Evolutionary conservation across 2,888 invertebrate species (phyloP), one percentile per base, ranked within the genome.

Genomic region (Lissocephala sabroskyi): DNA sequence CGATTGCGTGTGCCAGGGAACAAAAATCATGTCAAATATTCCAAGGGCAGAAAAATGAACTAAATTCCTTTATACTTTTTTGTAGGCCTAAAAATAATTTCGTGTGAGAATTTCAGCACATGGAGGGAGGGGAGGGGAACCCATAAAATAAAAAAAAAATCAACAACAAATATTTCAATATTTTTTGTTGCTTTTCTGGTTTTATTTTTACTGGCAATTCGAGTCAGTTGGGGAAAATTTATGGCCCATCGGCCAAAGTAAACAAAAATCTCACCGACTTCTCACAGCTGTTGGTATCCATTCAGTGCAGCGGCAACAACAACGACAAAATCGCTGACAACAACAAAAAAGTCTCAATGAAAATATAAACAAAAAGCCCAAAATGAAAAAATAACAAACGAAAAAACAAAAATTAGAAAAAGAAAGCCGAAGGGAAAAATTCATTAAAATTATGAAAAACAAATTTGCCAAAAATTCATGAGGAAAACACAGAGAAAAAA

Each of bases 11-110:
- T 35, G 16, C 16, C 35, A 47, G 49, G 32, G 59, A 68, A 23
- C 47, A 52, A 36, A 62, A 68, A 54, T 52, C 68, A 60, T 68
- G 75, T 64, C 68, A 71, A 75, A 71, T 54, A 75, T 75, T 68
- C 75, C 68, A 68, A 68, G 75, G 67, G 67, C 75, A 75, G 11
- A 59, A 37, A 37, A 2, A 35, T 14, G 9, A 35, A 35, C 13
- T 10, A 35, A 33, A 33, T 10, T n/a, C 7, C 4, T 23, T n/a
- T n/a, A n/a, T n/a, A n/a, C n/a, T n/a, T n/a, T 3, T 30, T 4
- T 30, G 9, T 4, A 11, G 30, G n/a, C 6, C 30, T 30, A 30
- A 30, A 30, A 30, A 30, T 23, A 23, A 23, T 23, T 7, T 23
- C 23, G n/a, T n/a, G n/a, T n/a, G n/a, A n/a, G n/a, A n/a, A n/a